Evolutionary conservation across 2,888 invertebrate genomes (phyloP).

Genomic region (Ptychoptera albimana): DNA sequence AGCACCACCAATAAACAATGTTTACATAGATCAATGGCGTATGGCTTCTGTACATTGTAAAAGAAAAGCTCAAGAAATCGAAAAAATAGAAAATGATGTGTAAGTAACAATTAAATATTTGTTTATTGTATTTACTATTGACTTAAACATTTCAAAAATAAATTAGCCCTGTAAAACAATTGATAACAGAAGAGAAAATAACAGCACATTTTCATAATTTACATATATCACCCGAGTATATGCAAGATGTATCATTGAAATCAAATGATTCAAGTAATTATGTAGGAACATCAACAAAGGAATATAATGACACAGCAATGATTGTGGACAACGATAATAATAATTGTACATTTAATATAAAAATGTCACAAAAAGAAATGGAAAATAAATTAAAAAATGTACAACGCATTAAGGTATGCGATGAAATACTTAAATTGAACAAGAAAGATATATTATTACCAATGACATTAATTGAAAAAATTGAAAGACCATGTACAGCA

Average conservation of each 20-base stretch:
- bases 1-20: slow-evolving; percentile 12
- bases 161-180: slow-evolving; percentile 47
- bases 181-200: slow-evolving; percentile 73
- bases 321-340: slow-evolving; percentile 12
- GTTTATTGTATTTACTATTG: background rate
- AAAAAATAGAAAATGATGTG: slow-evolving; percentile 5
- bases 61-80: slow-evolving; percentile 24
- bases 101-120: background rate
- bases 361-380: slow-evolving; percentile 24
- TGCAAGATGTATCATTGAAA: slow-evolving; percentile 14
- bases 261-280: slow-evolving; percentile 16
- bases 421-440: slow-evolving; percentile 46
- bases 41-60: slow-evolving; percentile 28
- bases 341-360: slow-evolving; percentile 2
- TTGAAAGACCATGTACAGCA: slow-evolving; percentile 60
- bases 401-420: slow-evolving; percentile 45
- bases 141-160: background rate
- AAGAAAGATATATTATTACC: slow-evolving; percentile 52
- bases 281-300: slow-evolving; percentile 7
- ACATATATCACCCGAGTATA: slow-evolving; percentile 44
- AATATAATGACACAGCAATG: slow-evolving; percentile 10
- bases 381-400: slow-evolving; percentile 31
- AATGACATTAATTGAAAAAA: slow-evolving; percentile 42
- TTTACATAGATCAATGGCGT: too few species aligned
- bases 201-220: slow-evolving; percentile 60